Conservation (phyloP, 1,140 invertebrate genomes). For the Lysiphlebus fabarum region DNA sequence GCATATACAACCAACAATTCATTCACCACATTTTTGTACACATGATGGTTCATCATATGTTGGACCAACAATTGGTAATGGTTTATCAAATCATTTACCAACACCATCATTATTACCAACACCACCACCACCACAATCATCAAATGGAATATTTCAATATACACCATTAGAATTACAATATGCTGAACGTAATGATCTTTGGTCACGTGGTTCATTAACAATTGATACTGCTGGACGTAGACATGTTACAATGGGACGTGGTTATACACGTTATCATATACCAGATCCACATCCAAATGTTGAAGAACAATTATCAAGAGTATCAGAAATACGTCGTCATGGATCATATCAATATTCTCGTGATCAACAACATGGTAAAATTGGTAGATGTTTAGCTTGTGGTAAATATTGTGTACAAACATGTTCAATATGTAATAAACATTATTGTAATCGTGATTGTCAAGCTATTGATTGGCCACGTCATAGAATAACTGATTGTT, state of each 20-base stretch:
- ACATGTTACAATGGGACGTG: slow-evolving; percentile 42
- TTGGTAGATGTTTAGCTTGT: slow-evolving; percentile 38
- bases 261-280: slow-evolving; percentile 39
- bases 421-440: slow-evolving; percentile 38
- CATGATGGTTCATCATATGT: neutral
- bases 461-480: slow-evolving; percentile 41
- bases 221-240: slow-evolving; percentile 38
- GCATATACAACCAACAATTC: neutral
- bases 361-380: slow-evolving; percentile 23
- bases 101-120: neutral
- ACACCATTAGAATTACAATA: slow-evolving; percentile 35
- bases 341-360: slow-evolving; percentile 41
- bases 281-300: slow-evolving; percentile 32
- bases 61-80: slow-evolving; percentile 11
- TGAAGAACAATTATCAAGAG: slow-evolving; percentile 25
- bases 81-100: slow-evolving; percentile 29
- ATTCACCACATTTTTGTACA: slow-evolving; percentile 7
- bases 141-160: slow-evolving; percentile 28
- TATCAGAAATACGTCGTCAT: slow-evolving; percentile 36
- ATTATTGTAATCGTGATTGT: slow-evolving; percentile 42
- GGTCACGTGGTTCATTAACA: slow-evolving; percentile 38
- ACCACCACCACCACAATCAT: slow-evolving; percentile 10
- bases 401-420: slow-evolving; percentile 26
- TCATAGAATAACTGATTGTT: slow-evolving; percentile 22
- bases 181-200: slow-evolving; percentile 39